Base-by-base conservation (phyloP, 2,797 vertebrate species). In the Tangara arthus region DNA sequence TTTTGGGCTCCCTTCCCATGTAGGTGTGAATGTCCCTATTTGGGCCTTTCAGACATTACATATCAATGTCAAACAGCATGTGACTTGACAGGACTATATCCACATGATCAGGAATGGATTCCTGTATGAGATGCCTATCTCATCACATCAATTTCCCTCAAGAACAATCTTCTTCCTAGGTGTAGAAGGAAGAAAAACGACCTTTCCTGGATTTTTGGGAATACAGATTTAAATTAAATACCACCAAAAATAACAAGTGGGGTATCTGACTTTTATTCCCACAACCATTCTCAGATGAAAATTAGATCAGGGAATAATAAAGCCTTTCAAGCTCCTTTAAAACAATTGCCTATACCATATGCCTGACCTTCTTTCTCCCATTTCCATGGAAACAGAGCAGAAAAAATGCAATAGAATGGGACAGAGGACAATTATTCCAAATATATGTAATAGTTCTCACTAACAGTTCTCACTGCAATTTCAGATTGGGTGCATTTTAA, bases 361-460 rank as follows among this genome's bases (percentile, higher is more conserved):
- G 26, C 46, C 26, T 94, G 87, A 87, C 75, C 79, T 80, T 63
- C 64, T 81, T 61, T 64, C 23, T 88, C 23, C 15, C 17, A 82
- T 94, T 91, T 91, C 89, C 82, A 95, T 71, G 53, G 87, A 92
- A 95, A 96, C 75, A 73, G 41, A 69, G 32, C 4, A 84, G 23
- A 41, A 82, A 86, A 90, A 77, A 37, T 23, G 22, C 39, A 76
- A 22, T 44, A 66, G 39, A 61, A 76, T 59, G 56, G 53, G 84
- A 66, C 47, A 87, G 41, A 80, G 61, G 68, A 84, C 37, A 71
- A 37, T 77, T 89, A 65, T 1, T 4, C 32, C 23, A 56, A 72
- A 28, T 41, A 26, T 39, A 61, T 37, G 10, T 16, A 80, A 32
- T n/a, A 70, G 53, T 34, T 89, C 59, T 90, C 17, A 71, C 30